Evolutionary conservation across 2,888 invertebrate species (phyloP).

Genomic region (Epirrhoe tristata): DNA sequence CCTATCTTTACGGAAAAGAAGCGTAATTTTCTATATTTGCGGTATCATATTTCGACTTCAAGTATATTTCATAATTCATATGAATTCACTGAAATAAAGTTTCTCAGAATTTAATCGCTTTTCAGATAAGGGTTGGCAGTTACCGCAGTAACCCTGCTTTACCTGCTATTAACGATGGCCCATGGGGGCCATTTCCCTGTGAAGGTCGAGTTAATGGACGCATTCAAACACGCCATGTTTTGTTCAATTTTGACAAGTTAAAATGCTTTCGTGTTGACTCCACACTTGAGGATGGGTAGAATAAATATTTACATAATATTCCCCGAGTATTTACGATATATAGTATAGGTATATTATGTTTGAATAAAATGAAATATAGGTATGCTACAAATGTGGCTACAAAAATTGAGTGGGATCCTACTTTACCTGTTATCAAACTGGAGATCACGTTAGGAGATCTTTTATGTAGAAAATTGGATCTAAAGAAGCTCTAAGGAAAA

Average conservation of each 20-base stretch:
- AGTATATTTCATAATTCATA: not conserved
- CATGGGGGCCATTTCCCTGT: conserved; percentile 62
- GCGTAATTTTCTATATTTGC: too few species aligned
- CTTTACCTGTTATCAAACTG: too few species aligned
- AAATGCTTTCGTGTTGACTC: conserved; percentile 28
- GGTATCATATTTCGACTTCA: too few species aligned
- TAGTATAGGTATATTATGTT: too few species aligned
- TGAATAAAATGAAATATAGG: too few species aligned
- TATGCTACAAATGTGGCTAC: too few species aligned
- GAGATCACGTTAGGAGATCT: too few species aligned
- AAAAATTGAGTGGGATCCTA: too few species aligned
- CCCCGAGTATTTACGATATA: not conserved
- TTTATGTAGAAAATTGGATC: too few species aligned
- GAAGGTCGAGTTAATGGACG: conserved; percentile 54
- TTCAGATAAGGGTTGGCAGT: conserved; percentile 7
- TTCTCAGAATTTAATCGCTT: not conserved
- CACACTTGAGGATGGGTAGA: conserved; percentile 9
- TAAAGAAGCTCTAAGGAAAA: too few species aligned
- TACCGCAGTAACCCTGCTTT: conserved; percentile 29
- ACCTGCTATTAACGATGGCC: conserved; percentile 55
- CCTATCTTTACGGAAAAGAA: too few species aligned
- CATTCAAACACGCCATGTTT: conserved; percentile 37
- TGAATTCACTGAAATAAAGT: not conserved
- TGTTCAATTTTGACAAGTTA: conserved; percentile 40
- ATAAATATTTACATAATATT: not conserved